Percentiles rank a stretch among this genome's conserved stretches.
These are phyloP conservation scores for Lepeophtheirus salmonis DNA, from an alignment of 1,140 invertebrate genomes.

Conservation along the genomic window DNA sequence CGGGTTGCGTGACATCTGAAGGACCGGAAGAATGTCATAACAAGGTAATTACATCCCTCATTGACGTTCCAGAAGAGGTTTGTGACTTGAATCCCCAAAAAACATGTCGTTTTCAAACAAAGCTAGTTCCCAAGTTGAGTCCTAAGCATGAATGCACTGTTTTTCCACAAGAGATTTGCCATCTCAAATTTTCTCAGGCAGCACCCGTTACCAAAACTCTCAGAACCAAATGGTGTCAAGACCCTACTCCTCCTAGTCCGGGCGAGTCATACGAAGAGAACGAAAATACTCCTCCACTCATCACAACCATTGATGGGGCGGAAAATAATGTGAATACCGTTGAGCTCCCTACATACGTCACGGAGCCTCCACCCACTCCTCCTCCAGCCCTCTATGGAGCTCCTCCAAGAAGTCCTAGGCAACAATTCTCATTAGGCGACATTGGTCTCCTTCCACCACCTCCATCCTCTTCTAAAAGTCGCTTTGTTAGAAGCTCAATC, in stretches of 20 bases:
- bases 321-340: too few species aligned
- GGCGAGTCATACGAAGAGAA: conserved; percentile 7
- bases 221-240: conserved; percentile 11
- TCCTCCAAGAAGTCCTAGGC: too few species aligned
- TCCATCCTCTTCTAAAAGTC: too few species aligned
- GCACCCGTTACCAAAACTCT: not conserved
- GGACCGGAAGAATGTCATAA: conserved; percentile 13
- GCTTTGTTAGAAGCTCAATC: too few species aligned
- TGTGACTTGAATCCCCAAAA: conserved; percentile 17
- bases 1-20: conserved; percentile 6
- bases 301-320: too few species aligned
- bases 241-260: conserved; percentile 2
- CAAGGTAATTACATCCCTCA: conserved; percentile 4
- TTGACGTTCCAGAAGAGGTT: conserved; percentile 14
- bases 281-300: too few species aligned
- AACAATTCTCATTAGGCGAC: too few species aligned
- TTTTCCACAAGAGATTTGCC: conserved; percentile 9
- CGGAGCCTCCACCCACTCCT: too few species aligned
- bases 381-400: too few species aligned
- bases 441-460: too few species aligned
- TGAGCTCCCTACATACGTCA: too few species aligned
- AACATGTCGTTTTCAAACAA: not conserved
- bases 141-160: conserved; percentile 13
- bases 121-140: not conserved
- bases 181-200: conserved; percentile 2